Conservation (phyloP, 1,140 invertebrate species). For the Oryzaephilus surinamensis region DNA sequence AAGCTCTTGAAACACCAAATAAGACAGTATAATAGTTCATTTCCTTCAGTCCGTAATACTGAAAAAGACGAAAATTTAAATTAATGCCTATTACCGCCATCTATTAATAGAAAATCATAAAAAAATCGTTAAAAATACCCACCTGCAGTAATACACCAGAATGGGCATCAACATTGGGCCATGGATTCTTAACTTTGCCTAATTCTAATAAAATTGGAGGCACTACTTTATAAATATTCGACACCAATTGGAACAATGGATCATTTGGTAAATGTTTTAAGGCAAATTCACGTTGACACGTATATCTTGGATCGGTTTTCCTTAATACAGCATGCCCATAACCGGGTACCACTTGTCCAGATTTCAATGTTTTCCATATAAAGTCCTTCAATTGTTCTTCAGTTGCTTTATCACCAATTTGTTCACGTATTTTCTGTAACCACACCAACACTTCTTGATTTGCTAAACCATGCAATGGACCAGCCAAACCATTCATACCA, state of each 20-base stretch:
- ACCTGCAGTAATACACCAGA: slow-evolving; percentile 67
- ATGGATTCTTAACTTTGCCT: slow-evolving; percentile 88
- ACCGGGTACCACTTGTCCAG: slow-evolving; percentile 84
- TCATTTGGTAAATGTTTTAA: slow-evolving; percentile 81
- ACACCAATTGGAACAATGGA: slow-evolving; percentile 66
- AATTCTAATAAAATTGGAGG: slow-evolving; percentile 75
- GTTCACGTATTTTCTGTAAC: slow-evolving; percentile 55
- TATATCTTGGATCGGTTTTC: slow-evolving; percentile 84
- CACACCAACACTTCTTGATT: slow-evolving; percentile 79
- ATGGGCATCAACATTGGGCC: slow-evolving; percentile 91
- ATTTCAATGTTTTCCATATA: slow-evolving; percentile 80
- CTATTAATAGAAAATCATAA: background rate
- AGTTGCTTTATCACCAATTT: slow-evolving; percentile 58
- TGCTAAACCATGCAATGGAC: slow-evolving; percentile 81
- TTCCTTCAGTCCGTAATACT: slow-evolving; percentile 87
- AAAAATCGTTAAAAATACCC: background rate
- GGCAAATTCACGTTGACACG: slow-evolving; percentile 81
- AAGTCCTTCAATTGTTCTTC: slow-evolving; percentile 76
- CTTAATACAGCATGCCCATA: slow-evolving; percentile 86
- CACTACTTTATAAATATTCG: slow-evolving; percentile 75
- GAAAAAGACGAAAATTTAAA: background rate
- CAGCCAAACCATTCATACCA: slow-evolving; percentile 78
- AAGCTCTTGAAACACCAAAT: slow-evolving; percentile 80
- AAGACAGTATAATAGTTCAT: slow-evolving; percentile 93
- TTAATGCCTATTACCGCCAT: too few species aligned